Percentiles rank a stretch among this genome's conserved stretches.
Evolutionary conservation across 2,888 invertebrate species (phyloP).

Genomic region (Apodemia zela): DNA sequence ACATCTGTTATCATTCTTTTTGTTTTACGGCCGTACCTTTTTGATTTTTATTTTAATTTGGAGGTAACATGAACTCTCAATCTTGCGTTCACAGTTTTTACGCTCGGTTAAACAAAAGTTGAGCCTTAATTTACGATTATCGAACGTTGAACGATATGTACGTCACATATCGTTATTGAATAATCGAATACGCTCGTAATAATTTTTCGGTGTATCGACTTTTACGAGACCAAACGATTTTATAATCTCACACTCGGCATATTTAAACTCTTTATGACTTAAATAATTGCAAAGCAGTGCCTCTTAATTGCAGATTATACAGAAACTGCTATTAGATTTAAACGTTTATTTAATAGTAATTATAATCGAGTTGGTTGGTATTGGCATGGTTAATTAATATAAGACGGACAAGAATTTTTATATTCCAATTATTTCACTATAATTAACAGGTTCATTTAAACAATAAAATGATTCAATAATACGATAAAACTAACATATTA

Average conservation of each 20-base stretch:
- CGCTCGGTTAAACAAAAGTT: conserved; percentile 66
- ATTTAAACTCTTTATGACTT: conserved; percentile 44
- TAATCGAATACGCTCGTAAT: conserved; percentile 43
- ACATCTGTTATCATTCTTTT: conserved; percentile 45
- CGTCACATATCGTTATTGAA: conserved; percentile 51
- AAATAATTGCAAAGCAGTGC: conserved; percentile 39
- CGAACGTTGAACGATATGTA: conserved; percentile 55
- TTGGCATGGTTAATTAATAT: conserved; percentile 40
- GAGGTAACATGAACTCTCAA: conserved; percentile 74
- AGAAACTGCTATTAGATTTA: not conserved
- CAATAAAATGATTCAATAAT: not conserved
- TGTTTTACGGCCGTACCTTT: conserved; percentile 42
- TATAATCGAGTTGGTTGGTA: conserved; percentile 47
- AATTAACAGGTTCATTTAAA: not conserved
- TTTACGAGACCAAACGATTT: conserved; percentile 55
- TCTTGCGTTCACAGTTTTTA: conserved; percentile 69
- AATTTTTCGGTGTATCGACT: conserved; percentile 54
- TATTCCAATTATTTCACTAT: conserved; percentile 28
- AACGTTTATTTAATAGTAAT: conserved; percentile 31
- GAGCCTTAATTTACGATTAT: conserved; percentile 72
- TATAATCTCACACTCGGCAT: conserved; percentile 45
- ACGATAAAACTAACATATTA: too few species aligned
- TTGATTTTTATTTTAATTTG: conserved; percentile 61
- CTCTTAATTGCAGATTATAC: conserved; percentile 42
- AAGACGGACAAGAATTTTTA: not conserved